Percentiles rank a stretch among this genome's conserved stretches.
Conservation (phyloP, 2,113 vertebrate species). For the Aptenodytes patagonicus region DNA sequence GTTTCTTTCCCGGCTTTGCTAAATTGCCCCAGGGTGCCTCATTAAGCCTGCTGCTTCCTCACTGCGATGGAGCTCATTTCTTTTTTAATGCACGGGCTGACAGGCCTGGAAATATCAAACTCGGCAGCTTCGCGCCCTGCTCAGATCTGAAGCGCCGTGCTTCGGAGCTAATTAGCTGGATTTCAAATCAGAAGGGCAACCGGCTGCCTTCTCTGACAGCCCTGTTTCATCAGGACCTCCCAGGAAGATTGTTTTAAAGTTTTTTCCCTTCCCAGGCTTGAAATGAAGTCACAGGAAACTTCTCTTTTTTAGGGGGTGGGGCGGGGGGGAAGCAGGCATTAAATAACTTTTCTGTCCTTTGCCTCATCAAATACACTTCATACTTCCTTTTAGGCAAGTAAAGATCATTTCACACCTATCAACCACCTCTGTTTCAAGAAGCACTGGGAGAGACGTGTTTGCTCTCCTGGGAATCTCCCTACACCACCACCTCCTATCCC, state of each 20-base stretch:
- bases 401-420: background rate
- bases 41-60: background rate
- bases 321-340: background rate
- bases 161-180: conserved; percentile 14
- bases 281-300: background rate
- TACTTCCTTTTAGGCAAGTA: background rate
- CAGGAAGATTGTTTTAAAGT: background rate
- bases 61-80: background rate
- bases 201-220: background rate
- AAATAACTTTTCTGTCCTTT: background rate
- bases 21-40: conserved; percentile 18
- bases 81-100: background rate
- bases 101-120: conserved; percentile 43
- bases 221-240: conserved; percentile 34
- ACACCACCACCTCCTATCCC: background rate
- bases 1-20: background rate
- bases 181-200: conserved; percentile 30
- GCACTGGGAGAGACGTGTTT: background rate
- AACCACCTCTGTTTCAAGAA: background rate
- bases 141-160: background rate
- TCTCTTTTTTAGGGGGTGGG: background rate
- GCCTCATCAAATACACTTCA: background rate
- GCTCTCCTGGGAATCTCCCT: background rate
- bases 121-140: background rate
- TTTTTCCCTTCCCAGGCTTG: background rate